These are phyloP conservation scores for Zapus hudsonius DNA, from an alignment of 2,113 vertebrate species.

Conservation along the genomic window DNA sequence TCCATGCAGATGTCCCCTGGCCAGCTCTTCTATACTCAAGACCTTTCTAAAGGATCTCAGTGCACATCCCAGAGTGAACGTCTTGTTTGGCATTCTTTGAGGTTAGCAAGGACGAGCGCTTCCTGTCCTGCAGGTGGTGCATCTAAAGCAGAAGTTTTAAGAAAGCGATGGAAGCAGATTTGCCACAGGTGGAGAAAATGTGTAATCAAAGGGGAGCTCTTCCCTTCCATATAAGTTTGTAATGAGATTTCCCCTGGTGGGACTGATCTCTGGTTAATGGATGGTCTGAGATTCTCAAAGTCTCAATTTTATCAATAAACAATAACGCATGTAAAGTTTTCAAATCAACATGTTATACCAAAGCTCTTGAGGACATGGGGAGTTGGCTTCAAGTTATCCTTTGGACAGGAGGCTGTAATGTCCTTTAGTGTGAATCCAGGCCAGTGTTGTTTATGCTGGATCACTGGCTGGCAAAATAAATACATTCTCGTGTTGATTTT, in stretches of 20 bases:
- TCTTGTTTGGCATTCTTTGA: not conserved
- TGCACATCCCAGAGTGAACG: not conserved
- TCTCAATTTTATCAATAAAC: not conserved
- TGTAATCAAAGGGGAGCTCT: not conserved
- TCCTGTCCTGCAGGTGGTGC: not conserved
- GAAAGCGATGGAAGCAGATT: not conserved
- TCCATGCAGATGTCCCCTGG: not conserved
- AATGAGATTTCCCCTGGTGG: not conserved
- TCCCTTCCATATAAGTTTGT: not conserved
- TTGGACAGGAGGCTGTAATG: not conserved
- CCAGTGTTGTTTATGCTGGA: not conserved
- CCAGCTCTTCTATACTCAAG: not conserved
- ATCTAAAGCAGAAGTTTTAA: slow-evolving; percentile 11
- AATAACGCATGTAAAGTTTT: not conserved
- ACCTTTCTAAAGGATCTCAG: not conserved
- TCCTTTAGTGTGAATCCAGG: not conserved
- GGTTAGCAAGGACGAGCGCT: not conserved
- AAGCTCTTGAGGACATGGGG: not conserved
- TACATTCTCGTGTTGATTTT: slow-evolving; percentile 15
- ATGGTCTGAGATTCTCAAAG: not conserved
- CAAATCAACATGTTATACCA: not conserved
- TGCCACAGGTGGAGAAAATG: not conserved
- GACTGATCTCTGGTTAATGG: not conserved
- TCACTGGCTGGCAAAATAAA: slow-evolving; percentile 19
- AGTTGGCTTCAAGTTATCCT: not conserved